Conservation (phyloP, 23 tunicate genomes). For the Trididemnum miniatum region DNA sequence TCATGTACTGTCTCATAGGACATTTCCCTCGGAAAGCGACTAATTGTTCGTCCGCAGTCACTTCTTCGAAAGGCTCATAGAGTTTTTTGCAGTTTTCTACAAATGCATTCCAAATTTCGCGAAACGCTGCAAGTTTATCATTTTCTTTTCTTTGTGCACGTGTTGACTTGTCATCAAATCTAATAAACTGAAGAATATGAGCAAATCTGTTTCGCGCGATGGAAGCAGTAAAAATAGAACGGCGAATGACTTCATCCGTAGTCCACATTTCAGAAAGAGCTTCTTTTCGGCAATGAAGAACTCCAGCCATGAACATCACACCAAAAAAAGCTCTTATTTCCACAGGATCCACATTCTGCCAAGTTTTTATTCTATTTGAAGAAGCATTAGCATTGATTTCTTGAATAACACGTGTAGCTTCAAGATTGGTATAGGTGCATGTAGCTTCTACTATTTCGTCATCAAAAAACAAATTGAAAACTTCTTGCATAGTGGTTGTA, state of each 20-base stretch:
- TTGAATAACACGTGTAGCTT: conserved; percentile 34
- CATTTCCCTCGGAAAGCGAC: conserved; percentile 34
- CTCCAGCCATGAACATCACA: conserved; percentile 34
- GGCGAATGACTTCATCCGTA: conserved; percentile 22
- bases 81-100: conserved; percentile 29
- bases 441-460: conserved; percentile 11
- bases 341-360: conserved; percentile 9
- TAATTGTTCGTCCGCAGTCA: conserved; percentile 27
- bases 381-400: conserved; percentile 26
- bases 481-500: conserved; percentile 35
- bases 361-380: conserved; percentile 32
- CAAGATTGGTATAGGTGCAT: conserved; percentile 36
- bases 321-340: conserved; percentile 28
- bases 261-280: conserved; percentile 35
- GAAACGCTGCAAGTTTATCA: conserved; percentile 31
- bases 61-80: conserved; percentile 30
- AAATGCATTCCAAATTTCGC: conserved; percentile 31
- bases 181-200: conserved; percentile 32
- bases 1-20: conserved; percentile 33
- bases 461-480: no score
- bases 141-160: conserved; percentile 29
- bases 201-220: conserved; percentile 39
- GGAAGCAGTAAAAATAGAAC: conserved; percentile 40
- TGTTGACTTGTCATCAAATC: conserved; percentile 34
- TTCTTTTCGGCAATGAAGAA: conserved; percentile 29